phyloP scores from a whole-genome alignment of 2,113 vertebrate genomes.

The Petaurus breviceps region DNA sequence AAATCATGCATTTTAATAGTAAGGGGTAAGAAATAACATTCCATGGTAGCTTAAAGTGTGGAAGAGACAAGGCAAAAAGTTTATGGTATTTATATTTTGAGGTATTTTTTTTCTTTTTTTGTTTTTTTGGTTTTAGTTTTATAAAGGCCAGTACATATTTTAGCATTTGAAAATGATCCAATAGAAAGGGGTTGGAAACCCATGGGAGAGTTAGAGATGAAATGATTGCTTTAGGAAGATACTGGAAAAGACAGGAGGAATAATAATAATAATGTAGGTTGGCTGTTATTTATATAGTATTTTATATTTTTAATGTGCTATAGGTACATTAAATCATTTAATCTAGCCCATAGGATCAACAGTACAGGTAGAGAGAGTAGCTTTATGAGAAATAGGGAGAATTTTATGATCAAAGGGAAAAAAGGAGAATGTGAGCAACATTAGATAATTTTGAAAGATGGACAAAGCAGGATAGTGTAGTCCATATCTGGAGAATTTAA shows the following conservation, averaged over 20 bases:
- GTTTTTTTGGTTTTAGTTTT: background rate
- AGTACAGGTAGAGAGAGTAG: background rate
- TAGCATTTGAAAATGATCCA: background rate
- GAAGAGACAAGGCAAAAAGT: background rate
- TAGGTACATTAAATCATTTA: background rate
- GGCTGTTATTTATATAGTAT: background rate
- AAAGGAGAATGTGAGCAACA: background rate
- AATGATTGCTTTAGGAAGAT: background rate
- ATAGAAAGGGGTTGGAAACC: background rate
- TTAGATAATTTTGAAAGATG: background rate
- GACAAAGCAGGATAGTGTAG: background rate
- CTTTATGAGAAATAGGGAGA: too few relatives aligned
- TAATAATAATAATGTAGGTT: too few relatives aligned
- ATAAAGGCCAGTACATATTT: background rate
- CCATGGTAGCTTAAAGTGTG: rapidly evolving
- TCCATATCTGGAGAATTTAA: background rate
- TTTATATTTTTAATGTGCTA: background rate
- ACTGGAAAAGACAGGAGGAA: background rate
- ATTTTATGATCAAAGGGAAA: background rate
- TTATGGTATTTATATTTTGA: background rate
- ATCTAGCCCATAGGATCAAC: background rate
- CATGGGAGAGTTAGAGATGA: background rate
- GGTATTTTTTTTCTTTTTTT: background rate
- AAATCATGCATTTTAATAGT: background rate
- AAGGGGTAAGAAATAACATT: background rate